Evolutionary conservation across 1,140 invertebrate genomes (phyloP), one percentile per base, ranked within the genome.

Genomic region (Cataglyphis hispanica): DNA sequence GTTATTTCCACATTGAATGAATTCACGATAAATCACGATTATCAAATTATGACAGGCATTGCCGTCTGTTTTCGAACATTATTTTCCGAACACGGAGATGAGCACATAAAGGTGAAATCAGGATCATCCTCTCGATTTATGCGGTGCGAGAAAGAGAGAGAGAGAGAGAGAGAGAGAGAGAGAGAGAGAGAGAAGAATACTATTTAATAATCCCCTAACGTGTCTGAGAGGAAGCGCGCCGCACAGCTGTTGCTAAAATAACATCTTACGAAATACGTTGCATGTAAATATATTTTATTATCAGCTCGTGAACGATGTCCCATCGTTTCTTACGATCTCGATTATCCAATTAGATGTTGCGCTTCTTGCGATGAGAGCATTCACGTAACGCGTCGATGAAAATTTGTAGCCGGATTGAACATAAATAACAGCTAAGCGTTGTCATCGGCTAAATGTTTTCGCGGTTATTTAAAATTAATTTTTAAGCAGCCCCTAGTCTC

Each of bases 381-480:
- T 60, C 53, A 25, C 25, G 4, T 46, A 34, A 80, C 25, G 46
- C 25, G 2, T 53, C 27, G 40, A 1, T n/a, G 11, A 1, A 53
- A 69, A 69, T 69, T 13, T 19, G 22, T 56, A 56, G 10, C 19
- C 6, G 16, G 10, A 80, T 80, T 56, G 22, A 58, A 13, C n/a
- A 19, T 67, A 80, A 80, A 37, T 80, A 63, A 77, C 37, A 37
- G 31, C 43, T n/a, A 43, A 25, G 22, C 22, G 8, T 66, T 22
- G 75, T 53, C 37, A 64, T 4, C 3, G 34, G 16, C 19, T 53
- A 53, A 22, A 69, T 56, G 31, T 53, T 69, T 69, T 69, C 34
- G 19, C 27, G 10, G 11, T 13, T 43, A 31, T 43, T 81, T 70
- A 60, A 81, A 58, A 81, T 43, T 58, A 60, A 81, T 72, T 81